Base-by-base conservation (phyloP, 2,888 invertebrate species). In the Pheosia tremula region DNA sequence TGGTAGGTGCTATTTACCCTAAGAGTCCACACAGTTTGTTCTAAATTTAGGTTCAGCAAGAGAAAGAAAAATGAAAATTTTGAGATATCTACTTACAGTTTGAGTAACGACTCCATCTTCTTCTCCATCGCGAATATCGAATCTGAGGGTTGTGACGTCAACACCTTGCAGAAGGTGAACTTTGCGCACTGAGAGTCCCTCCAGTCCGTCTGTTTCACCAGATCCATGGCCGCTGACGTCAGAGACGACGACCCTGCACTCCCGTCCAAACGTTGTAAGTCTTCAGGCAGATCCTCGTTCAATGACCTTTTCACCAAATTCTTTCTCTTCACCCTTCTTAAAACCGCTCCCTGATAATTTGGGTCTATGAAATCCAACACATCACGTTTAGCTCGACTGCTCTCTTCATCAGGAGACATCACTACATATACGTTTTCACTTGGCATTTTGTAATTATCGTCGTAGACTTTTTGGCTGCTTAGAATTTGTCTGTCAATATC, bases 111-210 rank as follows among this genome's bases (percentile, higher is more conserved):
- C 78, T 95, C 95, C 96, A 97, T 97, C 84, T 96, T 96, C 90
- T 97, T 97, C 89, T 97, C 97, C 97, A 97, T 97, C 54, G 96
- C 91, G 70, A 95, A 94, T 66, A 96, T 89, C 41, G 96, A 96
- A 80, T 97, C 97, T 2, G 95, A 94, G 58, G 95, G 91, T 75
- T 96, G 96, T 63, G 95, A 94, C 52, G 96, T 90, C 94, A 97
- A 95, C 54, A 96, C 96, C 78, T 96, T 96, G 85, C 97, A 97
- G 88, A 97, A 97, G 69, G 97, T 95, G 77, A 94, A 95, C 82
- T 97, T 97, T 4, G 97, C 96, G 81, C 97, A 97, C 60, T 96
- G 96, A 3, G 97, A 96, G 84, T 96, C 95, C 43, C 95, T 94
- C 97, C 97, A 97, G 77, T 96, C 95, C 0, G 94, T 94, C 69